phyloP scores from a whole-genome alignment of 2,888 invertebrate species.

The Onchidella celtica region DNA sequence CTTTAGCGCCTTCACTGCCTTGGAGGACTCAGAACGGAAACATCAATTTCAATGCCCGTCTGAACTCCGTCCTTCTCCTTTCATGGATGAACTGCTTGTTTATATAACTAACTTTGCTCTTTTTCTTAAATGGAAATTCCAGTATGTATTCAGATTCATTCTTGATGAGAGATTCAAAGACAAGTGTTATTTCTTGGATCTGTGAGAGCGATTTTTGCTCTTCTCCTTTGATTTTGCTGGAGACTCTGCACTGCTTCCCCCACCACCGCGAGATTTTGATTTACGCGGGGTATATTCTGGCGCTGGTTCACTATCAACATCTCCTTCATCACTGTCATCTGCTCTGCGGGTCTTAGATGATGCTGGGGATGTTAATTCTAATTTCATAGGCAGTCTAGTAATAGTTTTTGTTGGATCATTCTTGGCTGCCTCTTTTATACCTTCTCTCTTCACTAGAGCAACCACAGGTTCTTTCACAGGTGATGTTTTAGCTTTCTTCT shows the following conservation, averaged over 20 bases:
- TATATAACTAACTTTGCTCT: too few relatives aligned
- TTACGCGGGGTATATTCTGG: constrained; percentile 49
- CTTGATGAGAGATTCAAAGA: too few relatives aligned
- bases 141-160: too few relatives aligned
- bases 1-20: too few relatives aligned
- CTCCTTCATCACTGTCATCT: constrained; percentile 46
- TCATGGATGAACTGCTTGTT: too few relatives aligned
- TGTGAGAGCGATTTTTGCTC: too few relatives aligned
- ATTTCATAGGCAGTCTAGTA: background rate
- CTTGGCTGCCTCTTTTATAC: background rate
- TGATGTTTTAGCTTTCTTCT: background rate
- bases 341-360: background rate
- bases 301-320: constrained; percentile 17
- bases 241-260: background rate
- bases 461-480: background rate
- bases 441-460: background rate
- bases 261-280: constrained; percentile 47
- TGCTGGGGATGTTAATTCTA: background rate
- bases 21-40: too few relatives aligned
- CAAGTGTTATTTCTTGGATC: constrained; percentile 15
- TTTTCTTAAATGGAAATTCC: too few relatives aligned
- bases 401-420: background rate
- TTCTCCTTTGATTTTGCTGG: too few relatives aligned
- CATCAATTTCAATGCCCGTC: too few relatives aligned
- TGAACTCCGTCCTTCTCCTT: too few relatives aligned